phyloP scores from a whole-genome alignment of 2,797 vertebrate genomes.

The Alca torda region DNA sequence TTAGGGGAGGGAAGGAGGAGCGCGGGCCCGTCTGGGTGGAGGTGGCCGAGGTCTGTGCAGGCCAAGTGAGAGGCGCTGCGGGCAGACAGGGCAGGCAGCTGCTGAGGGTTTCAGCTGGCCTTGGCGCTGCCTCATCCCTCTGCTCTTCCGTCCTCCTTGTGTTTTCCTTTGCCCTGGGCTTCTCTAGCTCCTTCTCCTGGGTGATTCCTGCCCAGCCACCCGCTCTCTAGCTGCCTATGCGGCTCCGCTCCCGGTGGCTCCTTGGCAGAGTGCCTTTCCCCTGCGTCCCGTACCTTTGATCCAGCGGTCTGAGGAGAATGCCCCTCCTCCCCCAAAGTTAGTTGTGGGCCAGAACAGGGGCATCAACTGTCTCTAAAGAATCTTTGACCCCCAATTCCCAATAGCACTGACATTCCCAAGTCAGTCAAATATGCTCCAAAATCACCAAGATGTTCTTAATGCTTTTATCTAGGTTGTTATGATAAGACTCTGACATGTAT shows the following conservation, averaged over 20 bases:
- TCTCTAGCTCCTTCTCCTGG: not conserved
- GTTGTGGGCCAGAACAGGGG: not conserved
- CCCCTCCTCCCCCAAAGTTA: not conserved
- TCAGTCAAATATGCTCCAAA: not conserved
- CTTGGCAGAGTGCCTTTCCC: not conserved
- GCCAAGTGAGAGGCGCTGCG: fast-evolving
- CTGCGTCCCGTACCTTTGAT: fast-evolving
- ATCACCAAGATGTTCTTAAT: not conserved
- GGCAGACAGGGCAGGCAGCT: not conserved
- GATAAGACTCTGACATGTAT: not conserved
- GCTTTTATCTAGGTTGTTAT: not conserved
- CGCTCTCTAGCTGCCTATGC: not conserved
- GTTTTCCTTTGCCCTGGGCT: not conserved
- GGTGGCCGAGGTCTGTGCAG: fast-evolving
- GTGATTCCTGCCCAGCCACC: not conserved
- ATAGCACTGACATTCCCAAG: not conserved
- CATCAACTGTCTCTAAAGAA: too few species aligned
- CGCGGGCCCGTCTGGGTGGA: fast-evolving
- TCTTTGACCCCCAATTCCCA: not conserved
- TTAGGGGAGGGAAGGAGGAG: not conserved
- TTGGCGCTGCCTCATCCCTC: fast-evolving
- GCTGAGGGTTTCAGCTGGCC: not conserved
- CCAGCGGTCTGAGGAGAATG: not conserved
- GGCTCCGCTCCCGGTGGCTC: not conserved
- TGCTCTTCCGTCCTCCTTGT: not conserved